Evolutionary conservation across 2,113 vertebrate species (phyloP).

Genomic region (Chelonoidis abingdonii): DNA sequence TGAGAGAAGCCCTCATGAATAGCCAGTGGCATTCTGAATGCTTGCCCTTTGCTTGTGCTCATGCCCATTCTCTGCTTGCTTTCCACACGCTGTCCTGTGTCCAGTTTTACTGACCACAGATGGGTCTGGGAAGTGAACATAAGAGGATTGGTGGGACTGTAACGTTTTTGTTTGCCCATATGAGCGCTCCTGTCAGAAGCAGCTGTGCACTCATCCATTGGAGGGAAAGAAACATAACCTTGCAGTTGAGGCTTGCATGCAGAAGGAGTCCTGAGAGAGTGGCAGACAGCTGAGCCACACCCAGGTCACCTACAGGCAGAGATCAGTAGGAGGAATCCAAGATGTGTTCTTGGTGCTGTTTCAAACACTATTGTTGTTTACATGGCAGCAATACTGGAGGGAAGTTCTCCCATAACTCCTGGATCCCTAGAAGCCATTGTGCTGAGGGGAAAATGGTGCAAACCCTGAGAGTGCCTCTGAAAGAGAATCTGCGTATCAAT

Average conservation of each 20-base stretch:
- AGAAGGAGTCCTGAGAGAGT: background rate
- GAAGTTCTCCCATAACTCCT: background rate
- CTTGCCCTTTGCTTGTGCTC: background rate
- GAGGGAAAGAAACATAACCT: background rate
- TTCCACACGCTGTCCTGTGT: background rate
- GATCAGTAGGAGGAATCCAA: background rate
- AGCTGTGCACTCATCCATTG: background rate
- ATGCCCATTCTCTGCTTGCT: background rate
- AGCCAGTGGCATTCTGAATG: background rate
- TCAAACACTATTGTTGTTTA: background rate
- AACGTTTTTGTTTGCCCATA: background rate
- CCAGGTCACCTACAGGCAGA: background rate
- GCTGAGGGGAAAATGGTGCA: background rate
- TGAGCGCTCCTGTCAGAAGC: background rate
- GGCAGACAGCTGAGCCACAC: background rate
- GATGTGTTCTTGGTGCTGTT: background rate
- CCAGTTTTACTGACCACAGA: background rate
- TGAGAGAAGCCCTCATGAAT: background rate
- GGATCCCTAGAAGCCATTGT: background rate
- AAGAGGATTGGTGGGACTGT: background rate
- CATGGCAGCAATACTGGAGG: background rate
- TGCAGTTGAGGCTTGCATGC: background rate
- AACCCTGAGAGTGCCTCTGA: background rate
- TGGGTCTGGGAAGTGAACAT: background rate
- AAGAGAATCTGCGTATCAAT: background rate